A percentile compares a stretch with the other conserved stretches of the same genome.
phyloP scores from a whole-genome alignment of 2,888 invertebrate genomes.

The Epistrophe eligans region DNA sequence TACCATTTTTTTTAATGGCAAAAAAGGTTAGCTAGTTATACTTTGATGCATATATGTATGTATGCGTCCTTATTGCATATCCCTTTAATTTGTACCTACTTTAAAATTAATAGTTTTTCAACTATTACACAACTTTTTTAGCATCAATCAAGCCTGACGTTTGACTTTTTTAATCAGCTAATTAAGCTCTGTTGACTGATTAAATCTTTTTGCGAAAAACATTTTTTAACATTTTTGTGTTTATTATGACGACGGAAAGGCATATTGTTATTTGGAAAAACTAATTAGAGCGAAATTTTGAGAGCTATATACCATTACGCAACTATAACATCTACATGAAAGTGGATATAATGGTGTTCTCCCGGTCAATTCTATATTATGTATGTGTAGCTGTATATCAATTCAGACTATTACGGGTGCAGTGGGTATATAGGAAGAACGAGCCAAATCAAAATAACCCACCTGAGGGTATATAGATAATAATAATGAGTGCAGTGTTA shows the following conservation, averaged over 20 bases:
- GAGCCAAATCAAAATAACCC: neutral
- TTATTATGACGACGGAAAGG: slow-evolving; percentile 9
- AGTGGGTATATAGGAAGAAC: neutral
- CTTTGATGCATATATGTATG: neutral
- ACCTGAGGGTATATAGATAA: neutral
- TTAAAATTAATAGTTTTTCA: neutral
- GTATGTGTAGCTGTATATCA: neutral
- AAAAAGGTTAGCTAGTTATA: neutral
- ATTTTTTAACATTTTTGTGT: slow-evolving; percentile 22
- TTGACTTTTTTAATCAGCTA: slow-evolving; percentile 49
- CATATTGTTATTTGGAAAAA: slow-evolving; percentile 41
- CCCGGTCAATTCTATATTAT: neutral
- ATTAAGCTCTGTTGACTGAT: slow-evolving; percentile 43
- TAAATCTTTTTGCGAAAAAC: slow-evolving; percentile 39
- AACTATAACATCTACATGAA: neutral
- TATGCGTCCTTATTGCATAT: neutral
- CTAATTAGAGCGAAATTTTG: slow-evolving; percentile 47
- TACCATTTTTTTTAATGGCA: neutral
- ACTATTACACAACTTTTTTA: slow-evolving; percentile 43
- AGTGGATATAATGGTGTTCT: neutral
- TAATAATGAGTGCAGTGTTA: neutral
- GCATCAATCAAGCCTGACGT: slow-evolving; percentile 30
- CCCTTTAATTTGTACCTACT: neutral
- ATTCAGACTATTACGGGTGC: neutral
- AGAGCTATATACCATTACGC: slow-evolving; percentile 23